Evolutionary conservation across 2,888 invertebrate genomes (phyloP).

Genomic region (Meiosimyza decipiens): DNA sequence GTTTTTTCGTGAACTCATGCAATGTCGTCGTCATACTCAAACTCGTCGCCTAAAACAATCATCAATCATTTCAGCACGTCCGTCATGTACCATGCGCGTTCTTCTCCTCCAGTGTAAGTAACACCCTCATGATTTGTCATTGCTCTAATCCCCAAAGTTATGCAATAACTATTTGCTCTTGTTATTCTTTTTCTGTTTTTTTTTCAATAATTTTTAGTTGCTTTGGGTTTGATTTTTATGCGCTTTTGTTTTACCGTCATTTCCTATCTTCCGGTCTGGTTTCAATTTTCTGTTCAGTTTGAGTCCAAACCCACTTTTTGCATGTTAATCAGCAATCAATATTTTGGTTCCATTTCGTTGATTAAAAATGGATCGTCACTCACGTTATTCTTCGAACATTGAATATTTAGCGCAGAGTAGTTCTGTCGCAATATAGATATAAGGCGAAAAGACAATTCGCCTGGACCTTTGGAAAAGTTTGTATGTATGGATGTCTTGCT

Average conservation of each 20-base stretch:
- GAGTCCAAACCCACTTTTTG: constrained; percentile 42
- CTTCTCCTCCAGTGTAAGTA: not conserved
- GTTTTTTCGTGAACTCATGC: not conserved
- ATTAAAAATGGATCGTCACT: constrained; percentile 43
- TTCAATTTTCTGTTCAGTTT: not conserved
- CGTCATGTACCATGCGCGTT: constrained; percentile 29
- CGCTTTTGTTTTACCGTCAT: constrained; percentile 20
- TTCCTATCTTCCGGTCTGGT: constrained; percentile 32
- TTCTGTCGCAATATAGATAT: no score
- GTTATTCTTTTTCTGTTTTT: not conserved
- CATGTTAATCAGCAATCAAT: constrained; percentile 47
- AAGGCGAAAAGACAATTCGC: no score
- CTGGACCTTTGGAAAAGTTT: no score
- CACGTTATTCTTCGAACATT: not conserved
- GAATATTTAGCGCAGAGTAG: constrained; percentile 10
- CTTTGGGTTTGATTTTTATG: not conserved
- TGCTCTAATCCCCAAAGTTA: not conserved
- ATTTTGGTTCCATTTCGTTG: constrained; percentile 43
- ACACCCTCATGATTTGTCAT: constrained; percentile 37
- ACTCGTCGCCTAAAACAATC: constrained; percentile 52
- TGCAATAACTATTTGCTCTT: not conserved
- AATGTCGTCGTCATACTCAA: constrained; percentile 37
- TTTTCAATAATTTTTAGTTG: not conserved
- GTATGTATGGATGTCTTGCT: no score
- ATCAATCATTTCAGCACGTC: constrained; percentile 59